phyloP scores from a whole-genome alignment of 2,888 invertebrate species.

The Brenthis ino region DNA sequence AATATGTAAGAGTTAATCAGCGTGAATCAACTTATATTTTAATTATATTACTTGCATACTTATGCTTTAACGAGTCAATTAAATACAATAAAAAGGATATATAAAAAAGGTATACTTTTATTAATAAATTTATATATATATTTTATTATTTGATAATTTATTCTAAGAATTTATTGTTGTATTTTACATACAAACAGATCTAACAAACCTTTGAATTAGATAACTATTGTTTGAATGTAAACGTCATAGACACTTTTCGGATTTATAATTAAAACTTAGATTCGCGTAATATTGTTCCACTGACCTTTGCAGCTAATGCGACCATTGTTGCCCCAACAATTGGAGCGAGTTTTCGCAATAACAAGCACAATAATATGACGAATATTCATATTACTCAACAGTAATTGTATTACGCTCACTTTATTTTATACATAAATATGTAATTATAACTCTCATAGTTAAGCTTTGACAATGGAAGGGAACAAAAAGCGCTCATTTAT shows the following conservation, averaged over 20 bases:
- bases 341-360: slow-evolving; percentile 66
- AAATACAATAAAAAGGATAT: not conserved
- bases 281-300: slow-evolving; percentile 49
- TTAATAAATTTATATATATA: too few species aligned
- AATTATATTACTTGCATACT: slow-evolving; percentile 27
- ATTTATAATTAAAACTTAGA: slow-evolving; percentile 43
- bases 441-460: slow-evolving; percentile 69
- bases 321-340: slow-evolving; percentile 60
- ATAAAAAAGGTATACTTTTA: not conserved
- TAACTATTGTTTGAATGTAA: not conserved
- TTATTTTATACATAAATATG: slow-evolving; percentile 73
- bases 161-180: too few species aligned
- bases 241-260: slow-evolving; percentile 33
- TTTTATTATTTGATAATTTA: too few species aligned
- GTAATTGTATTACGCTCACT: slow-evolving; percentile 71
- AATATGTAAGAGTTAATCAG: slow-evolving; percentile 33
- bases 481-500: slow-evolving; percentile 66
- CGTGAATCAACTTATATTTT: slow-evolving; percentile 29
- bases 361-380: slow-evolving; percentile 45
- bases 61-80: slow-evolving; percentile 22
- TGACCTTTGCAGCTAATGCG: slow-evolving; percentile 60
- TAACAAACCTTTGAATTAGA: not conserved
- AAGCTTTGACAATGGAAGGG: slow-evolving; percentile 75
- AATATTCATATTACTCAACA: slow-evolving; percentile 63
- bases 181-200: too few species aligned